Conservation (phyloP, 35 echinoderm and acorn worm genomes). For the Acanthaster planci region DNA sequence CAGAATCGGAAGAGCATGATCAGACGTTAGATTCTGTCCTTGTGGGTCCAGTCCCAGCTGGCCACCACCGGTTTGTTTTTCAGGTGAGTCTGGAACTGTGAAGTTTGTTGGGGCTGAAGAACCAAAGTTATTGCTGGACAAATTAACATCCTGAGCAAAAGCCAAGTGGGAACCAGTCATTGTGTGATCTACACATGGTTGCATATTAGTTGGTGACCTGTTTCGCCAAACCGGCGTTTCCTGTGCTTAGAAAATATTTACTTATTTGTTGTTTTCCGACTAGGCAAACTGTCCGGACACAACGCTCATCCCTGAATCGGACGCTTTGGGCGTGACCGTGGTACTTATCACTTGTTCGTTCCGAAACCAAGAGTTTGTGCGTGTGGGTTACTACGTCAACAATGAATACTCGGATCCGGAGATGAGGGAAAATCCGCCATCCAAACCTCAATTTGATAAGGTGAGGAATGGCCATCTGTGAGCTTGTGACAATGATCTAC, state of each 20-base stretch:
- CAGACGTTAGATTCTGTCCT: constrained; percentile 89
- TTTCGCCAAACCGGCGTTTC: too few relatives aligned
- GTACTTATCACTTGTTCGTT: constrained; percentile 92
- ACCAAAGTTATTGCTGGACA: too few relatives aligned
- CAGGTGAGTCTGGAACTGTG: constrained; percentile 54
- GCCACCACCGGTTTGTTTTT: constrained; percentile 95
- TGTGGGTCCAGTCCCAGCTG: constrained; percentile 90
- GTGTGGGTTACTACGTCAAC: constrained; percentile 98
- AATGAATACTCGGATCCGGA: constrained; percentile 94
- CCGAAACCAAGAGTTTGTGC: constrained; percentile 79
- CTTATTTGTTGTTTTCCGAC: constrained; percentile 4
- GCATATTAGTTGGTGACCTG: too few relatives aligned
- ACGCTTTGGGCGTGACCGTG: constrained; percentile 87
- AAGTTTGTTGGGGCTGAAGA: too few relatives aligned
- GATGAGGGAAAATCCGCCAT: constrained; percentile 75
- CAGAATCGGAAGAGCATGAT: constrained; percentile 92
- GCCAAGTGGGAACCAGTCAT: too few relatives aligned
- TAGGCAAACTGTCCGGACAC: constrained; percentile 87
- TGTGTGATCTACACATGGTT: too few relatives aligned
- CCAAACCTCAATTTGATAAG: constrained; percentile 77
- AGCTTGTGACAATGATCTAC: too few relatives aligned
- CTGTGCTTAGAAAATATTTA: too few relatives aligned
- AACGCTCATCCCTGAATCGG: constrained; percentile 64
- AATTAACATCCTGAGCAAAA: too few relatives aligned
- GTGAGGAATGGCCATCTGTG: constrained; percentile 5